phyloP scores from a whole-genome alignment of 2,113 vertebrate species.

The Kryptolebias marmoratus region DNA sequence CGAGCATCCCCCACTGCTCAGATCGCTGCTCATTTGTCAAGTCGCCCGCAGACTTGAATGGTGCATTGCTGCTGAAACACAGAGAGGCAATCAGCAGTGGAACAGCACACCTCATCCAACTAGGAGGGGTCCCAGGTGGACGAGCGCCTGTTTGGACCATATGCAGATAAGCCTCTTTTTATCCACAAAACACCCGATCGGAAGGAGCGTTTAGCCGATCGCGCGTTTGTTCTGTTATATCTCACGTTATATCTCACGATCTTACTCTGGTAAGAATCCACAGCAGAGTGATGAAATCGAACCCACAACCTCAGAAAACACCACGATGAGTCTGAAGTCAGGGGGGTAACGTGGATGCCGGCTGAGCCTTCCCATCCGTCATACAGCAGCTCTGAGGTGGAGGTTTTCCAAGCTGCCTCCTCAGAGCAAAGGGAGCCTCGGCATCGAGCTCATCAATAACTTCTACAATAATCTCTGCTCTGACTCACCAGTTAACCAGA shows the following conservation, averaged over 20 bases:
- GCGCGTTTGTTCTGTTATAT: constrained; percentile 4
- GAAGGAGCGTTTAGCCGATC: constrained; percentile 16
- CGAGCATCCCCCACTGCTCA: constrained; percentile 71
- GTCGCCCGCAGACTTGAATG: constrained; percentile 83
- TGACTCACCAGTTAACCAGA: constrained; percentile 10
- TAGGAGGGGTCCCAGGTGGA: constrained; percentile 73
- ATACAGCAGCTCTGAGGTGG: constrained; percentile 62
- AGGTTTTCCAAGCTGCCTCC: constrained; percentile 55
- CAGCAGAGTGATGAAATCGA: too few relatives aligned
- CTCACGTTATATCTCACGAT: too few relatives aligned
- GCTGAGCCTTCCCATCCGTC: constrained; percentile 56
- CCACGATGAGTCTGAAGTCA: constrained; percentile 32
- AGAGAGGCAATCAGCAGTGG: constrained; percentile 69
- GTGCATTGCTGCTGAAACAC: constrained; percentile 84
- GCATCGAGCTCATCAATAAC: constrained; percentile 38
- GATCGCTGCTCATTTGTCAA: constrained; percentile 83
- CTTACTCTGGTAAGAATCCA: too few relatives aligned
- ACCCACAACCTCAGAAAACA: neutral
- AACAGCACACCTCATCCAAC: constrained; percentile 62
- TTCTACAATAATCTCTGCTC: neutral
- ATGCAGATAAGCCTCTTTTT: constrained; percentile 47
- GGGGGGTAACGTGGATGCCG: constrained; percentile 30
- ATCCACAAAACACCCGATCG: neutral
- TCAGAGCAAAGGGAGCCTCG: constrained; percentile 58
- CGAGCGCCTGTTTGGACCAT: constrained; percentile 58